A percentile compares a stretch with the other conserved stretches of the same genome.
phyloP scores from a whole-genome alignment of 2,888 invertebrate species.

The Eilema depressum region DNA sequence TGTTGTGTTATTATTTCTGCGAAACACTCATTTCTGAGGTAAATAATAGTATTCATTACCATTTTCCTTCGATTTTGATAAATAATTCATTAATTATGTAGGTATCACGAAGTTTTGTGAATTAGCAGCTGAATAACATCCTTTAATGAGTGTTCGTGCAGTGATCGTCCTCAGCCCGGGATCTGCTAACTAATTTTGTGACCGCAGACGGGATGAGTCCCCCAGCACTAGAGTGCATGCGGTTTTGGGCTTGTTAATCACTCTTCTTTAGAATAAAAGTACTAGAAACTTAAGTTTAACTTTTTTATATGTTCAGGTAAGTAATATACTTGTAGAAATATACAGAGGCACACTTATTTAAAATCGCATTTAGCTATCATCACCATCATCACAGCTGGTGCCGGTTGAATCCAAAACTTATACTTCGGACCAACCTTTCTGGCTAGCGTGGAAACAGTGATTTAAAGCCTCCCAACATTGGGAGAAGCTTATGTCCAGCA shows the following conservation, averaged over 20 bases:
- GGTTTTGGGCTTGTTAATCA: conserved; percentile 17
- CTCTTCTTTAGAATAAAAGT: not conserved
- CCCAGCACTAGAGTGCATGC: conserved; percentile 8
- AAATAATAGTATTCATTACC: not conserved
- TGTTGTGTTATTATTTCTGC: not conserved
- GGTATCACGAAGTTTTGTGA: not conserved
- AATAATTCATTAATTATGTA: not conserved
- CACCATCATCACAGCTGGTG: too few relatives aligned
- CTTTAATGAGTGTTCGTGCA: not conserved
- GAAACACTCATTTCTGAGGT: not conserved
- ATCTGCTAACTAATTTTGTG: conserved; percentile 9
- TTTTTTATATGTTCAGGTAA: not conserved
- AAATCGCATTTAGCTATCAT: too few relatives aligned
- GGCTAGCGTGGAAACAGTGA: too few relatives aligned
- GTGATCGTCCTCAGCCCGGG: conserved; percentile 4
- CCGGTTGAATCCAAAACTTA: too few relatives aligned
- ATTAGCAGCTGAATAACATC: not conserved
- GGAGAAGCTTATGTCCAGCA: too few relatives aligned
- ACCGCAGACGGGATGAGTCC: conserved; percentile 14
- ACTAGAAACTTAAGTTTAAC: not conserved
- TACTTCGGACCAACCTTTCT: too few relatives aligned
- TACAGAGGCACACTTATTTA: too few relatives aligned
- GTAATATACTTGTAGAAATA: too few relatives aligned
- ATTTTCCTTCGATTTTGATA: not conserved
- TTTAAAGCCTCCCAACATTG: too few relatives aligned